Base-by-base conservation (phyloP, 2,888 invertebrate species). In the Athetis lepigone region DNA sequence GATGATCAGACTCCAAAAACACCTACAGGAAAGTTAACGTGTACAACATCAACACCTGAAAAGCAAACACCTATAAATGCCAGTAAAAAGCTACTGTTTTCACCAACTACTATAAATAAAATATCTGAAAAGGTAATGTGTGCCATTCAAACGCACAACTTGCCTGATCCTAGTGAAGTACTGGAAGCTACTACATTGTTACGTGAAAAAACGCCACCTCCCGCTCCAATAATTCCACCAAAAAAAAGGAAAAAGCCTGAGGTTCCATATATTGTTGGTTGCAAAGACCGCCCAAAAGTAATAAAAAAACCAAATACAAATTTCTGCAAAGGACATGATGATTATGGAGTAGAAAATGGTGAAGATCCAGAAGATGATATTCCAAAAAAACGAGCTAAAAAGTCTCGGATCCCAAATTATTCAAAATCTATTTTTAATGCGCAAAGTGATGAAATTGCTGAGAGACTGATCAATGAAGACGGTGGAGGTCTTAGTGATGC, bases 381-480 rank as follows among this genome's bases (percentile, higher is more conserved):
- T 4, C 45, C 61, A 18, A 21, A 13, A 5, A 80, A 72, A 65
- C 59, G 70, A 36, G 59, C 67, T 13, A 76, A 77, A 57, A 64
- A 39, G 18, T 55, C 73, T 8, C 80, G 62, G 36, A 29, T 81
- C 39, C 77, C 82, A 11, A 55, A 40, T 0, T 78, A 65, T 45
- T 49, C 75, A 5, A 85, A 87, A 69, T 88, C 88, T 3, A 77
- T 81, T 19, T 87, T 87, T 60, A 88, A 87, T 73, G 80, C 82
- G 0, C 60, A 77, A 47, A 82, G 70, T 73, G 79, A 85, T 51
- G 83, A 85, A 65, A 85, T 84, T 54, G 78, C 59, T 37, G 63
- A 74, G 9, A 64, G 36, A 52, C 43, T 78, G 2, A 21, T 21
- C 9, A 49, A 56, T 27, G 58, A 55, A 33, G 43, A 63, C 47